Evolutionary conservation across 1,140 invertebrate species (phyloP).

Genomic region (Psilanteris sp.): DNA sequence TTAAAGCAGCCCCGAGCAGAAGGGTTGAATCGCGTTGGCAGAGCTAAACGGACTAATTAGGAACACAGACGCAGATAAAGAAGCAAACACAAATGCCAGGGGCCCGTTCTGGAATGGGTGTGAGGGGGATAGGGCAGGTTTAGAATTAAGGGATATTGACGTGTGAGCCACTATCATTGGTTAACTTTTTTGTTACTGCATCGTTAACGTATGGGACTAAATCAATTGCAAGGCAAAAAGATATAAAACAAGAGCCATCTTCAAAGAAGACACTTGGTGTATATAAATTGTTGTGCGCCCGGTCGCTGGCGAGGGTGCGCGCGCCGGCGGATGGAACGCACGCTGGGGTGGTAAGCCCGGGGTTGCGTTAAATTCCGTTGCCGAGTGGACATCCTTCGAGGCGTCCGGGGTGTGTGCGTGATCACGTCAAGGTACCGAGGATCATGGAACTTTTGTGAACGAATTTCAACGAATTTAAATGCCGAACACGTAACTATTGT

Average conservation of each 20-base stretch:
- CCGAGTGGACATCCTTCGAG: too few relatives aligned
- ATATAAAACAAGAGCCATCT: neutral
- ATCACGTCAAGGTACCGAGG: conserved; percentile 8
- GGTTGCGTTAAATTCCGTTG: too few relatives aligned
- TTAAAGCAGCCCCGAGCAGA: conserved; percentile 2
- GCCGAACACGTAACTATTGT: conserved; percentile 19
- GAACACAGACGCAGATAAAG: neutral
- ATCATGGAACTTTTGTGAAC: conserved; percentile 61
- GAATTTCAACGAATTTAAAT: conserved; percentile 64
- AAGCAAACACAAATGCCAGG: too few relatives aligned
- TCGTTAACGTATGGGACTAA: conserved; percentile 22
- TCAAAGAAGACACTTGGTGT: neutral
- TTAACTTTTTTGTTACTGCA: conserved; percentile 17
- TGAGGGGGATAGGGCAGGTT: conserved; percentile 28
- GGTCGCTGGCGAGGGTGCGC: too few relatives aligned
- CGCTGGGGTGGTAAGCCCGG: too few relatives aligned
- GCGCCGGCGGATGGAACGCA: too few relatives aligned
- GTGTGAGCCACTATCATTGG: conserved; percentile 16
- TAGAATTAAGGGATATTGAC: conserved; percentile 19
- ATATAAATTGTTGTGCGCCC: conserved; percentile 43
- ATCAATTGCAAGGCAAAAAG: conserved; percentile 9
- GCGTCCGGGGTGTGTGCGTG: conserved; percentile 26
- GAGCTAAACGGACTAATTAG: neutral
- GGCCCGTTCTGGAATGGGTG: conserved; percentile 13
- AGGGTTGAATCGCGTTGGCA: conserved; percentile 15